Percentiles rank a stretch among this genome's conserved stretches.
Conservation (phyloP, 2,888 invertebrate genomes). For the Therioaphis trifolii region DNA sequence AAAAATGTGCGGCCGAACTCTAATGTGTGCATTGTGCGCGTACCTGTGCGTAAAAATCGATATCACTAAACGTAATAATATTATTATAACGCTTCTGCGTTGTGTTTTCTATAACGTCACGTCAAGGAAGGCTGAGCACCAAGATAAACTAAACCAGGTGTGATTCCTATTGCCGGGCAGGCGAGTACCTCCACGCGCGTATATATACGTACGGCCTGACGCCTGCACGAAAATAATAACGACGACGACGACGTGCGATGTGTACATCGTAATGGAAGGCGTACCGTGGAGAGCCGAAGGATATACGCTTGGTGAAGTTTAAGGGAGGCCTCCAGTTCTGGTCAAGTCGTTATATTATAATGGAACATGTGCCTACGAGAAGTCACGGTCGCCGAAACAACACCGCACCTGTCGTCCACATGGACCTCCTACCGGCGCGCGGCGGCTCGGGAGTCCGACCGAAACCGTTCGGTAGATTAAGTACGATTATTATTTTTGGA, state of each 20-base stretch:
- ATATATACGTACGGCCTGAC: too few species aligned
- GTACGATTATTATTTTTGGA: neutral
- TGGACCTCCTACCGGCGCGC: conserved; percentile 40
- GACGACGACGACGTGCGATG: too few species aligned
- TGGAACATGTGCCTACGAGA: too few species aligned
- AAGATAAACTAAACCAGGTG: conserved; percentile 53
- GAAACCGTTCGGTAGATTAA: conserved; percentile 21
- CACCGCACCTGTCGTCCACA: neutral
- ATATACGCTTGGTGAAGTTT: conserved; percentile 57
- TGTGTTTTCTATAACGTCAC: conserved; percentile 25
- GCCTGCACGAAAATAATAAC: neutral
- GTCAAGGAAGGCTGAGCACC: conserved; percentile 43
- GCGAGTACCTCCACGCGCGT: neutral
- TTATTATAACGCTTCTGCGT: neutral
- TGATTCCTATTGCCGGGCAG: conserved; percentile 40
- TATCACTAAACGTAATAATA: neutral
- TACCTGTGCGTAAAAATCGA: conserved; percentile 27
- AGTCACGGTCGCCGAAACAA: conserved; percentile 57
- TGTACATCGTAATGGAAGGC: conserved; percentile 46
- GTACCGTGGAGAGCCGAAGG: conserved; percentile 49
- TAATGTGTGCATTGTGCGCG: neutral
- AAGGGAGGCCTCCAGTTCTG: conserved; percentile 39
- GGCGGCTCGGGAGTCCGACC: neutral
- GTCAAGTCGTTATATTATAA: conserved; percentile 23
- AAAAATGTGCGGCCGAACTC: neutral